Evolutionary conservation across 2,888 invertebrate species (phyloP), one percentile per base, ranked within the genome.

Genomic region (Quadriops clusia): DNA sequence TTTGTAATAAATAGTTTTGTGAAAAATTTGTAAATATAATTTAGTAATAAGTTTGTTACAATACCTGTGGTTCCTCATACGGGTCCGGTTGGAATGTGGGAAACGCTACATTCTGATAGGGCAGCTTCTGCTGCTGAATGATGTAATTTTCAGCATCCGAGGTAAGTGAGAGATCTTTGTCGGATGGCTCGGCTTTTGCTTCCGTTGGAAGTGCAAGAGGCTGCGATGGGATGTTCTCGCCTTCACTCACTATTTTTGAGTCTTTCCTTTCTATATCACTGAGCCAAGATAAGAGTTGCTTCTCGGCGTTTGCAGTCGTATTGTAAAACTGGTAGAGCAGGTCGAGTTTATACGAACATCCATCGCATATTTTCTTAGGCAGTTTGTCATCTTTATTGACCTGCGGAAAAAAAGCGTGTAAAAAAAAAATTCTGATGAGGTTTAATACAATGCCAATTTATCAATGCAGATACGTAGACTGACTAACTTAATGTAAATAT

Each of bases 291-390:
- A 56, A 36, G 32, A 62, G 43, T 37, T 60, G 58, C 42, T 73
- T 72, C 47, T 78, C 77, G 20, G 74, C 69, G 56, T 70, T 75
- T 6, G 71, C 69, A 28, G 74, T 70, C 45, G 72, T 73, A 50
- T 74, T 78, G 63, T 76, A 77, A 58, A 79, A 79, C 55, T 76
- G 71, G 56, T 78, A 78, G 46, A 74, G 65, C 55, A 74, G 69
- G 49, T 78, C 77, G 50, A 79, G 67, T 65, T 77, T 77, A 53
- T 70, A 72, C 55, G 72, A 72, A 56, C 79, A 79, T 41, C 68
- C 71, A 55, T 77, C 72, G 53, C 79, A 79, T 46, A 79, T 73
- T 55, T 72, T 76, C 58, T 78, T 75, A 30, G 79, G 78, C 47
- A 79, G 62, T 49, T 65, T 67, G 55, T 79, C 78, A 44, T 75